Base-by-base conservation (phyloP, 1,140 invertebrate species). In the Aphis gossypii region DNA sequence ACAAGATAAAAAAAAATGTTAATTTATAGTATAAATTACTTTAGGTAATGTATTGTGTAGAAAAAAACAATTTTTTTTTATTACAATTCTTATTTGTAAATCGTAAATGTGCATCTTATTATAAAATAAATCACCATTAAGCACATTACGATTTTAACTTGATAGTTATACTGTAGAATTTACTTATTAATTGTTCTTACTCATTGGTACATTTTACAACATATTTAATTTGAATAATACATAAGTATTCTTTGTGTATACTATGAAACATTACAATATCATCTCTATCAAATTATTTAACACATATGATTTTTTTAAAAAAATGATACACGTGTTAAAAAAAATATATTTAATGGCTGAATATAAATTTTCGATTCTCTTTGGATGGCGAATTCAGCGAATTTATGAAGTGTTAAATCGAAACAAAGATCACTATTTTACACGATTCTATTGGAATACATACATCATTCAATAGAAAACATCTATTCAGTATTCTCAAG, bases 381-480 rank as follows among this genome's bases (percentile, higher is more conserved):
- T 60, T 90, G 4, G 35, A 44, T 90, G 44, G 35, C 0, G 88
- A 60, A 90, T 90, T 90, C 51, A 48, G 25, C 9, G 35, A 90
- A 56, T 90, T 60, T 90, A 56, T 90, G 54, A 90, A 60, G 88
- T 90, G 88, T 90, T 90, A 56, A 90, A 90, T 90, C 38, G 51
- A 90, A 60, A 90, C 88, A 60, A 60, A 44, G 88, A 90, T 60
- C 88, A 90, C 88, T 41, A 54, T 54, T 89, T 54, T 56, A 41
- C 54, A 25, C 88, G 41, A 41, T 44, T 20, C 38, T 90, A 41
- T 90, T 89, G n/a, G 86, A 54, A 7, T 56, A 60, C 44, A 60
- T 90, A 41, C 38, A 56, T 60, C 51, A 44, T 60, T 90, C 54
- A 60, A 90, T 44, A 41, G 35, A 90, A 90, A 44, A 60, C 38